Conservation (phyloP, 2,888 invertebrate species). For the Cylindroiulus punctatus region DNA sequence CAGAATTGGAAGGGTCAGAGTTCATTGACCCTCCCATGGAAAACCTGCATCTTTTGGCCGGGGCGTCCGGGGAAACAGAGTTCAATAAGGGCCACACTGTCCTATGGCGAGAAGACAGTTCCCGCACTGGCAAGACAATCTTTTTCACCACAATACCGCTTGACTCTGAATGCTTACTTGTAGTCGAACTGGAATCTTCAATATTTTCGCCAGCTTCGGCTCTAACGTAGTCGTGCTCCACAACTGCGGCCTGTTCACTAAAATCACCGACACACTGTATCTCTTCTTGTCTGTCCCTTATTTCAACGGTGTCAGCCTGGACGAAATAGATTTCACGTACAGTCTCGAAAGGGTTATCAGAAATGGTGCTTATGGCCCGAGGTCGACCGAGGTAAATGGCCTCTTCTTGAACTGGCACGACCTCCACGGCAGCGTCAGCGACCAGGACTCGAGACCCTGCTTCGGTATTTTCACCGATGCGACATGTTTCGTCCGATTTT, state of each 20-base stretch:
- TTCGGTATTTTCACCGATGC: not conserved
- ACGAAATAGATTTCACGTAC: not conserved
- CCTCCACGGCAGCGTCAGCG: too few species aligned
- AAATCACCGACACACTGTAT: not conserved
- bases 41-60: not conserved
- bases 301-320: not conserved
- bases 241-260: not conserved
- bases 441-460: not conserved
- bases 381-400: not conserved
- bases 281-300: not conserved
- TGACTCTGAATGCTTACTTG: not conserved
- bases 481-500: not conserved
- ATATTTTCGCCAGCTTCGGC: not conserved
- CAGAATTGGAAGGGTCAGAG: not conserved
- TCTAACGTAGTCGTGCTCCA: conserved; percentile 24
- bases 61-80: not conserved
- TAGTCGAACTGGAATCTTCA: not conserved
- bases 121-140: not conserved
- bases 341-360: not conserved
- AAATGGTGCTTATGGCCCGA: not conserved
- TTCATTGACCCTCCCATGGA: not conserved
- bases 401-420: not conserved
- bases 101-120: not conserved
- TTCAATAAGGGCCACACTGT: not conserved
- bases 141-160: conserved; percentile 39